A percentile compares a stretch with the other conserved stretches of the same genome.
phyloP scores from a whole-genome alignment of 2,113 vertebrate species.

The Scomber japonicus region DNA sequence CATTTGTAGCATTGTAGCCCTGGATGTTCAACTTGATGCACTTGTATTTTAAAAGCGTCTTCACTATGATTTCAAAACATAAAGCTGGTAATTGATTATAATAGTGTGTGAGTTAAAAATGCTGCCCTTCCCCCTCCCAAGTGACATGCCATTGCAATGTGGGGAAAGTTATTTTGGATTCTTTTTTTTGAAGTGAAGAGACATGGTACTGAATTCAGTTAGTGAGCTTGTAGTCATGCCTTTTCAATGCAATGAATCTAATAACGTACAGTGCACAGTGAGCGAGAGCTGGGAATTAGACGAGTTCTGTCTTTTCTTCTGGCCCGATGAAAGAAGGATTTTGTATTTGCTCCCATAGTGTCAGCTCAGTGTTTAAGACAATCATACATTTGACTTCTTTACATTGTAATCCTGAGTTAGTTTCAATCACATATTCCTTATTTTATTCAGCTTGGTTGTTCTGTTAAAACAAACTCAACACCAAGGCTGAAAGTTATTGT shows the following conservation, averaged over 20 bases:
- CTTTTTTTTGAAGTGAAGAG: neutral
- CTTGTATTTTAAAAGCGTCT: constrained; percentile 32
- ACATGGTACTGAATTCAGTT: neutral
- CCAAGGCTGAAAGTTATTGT: neutral
- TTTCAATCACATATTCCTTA: too few relatives aligned
- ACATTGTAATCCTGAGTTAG: neutral
- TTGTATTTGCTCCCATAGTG: neutral
- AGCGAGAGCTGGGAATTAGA: neutral
- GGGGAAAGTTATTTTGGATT: neutral
- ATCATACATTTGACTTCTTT: neutral
- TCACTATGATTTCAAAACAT: neutral
- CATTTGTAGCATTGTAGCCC: constrained; percentile 29
- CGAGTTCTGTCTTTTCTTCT: neutral
- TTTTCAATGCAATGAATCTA: constrained; percentile 2
- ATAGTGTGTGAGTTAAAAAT: neutral
- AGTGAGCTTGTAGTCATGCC: neutral
- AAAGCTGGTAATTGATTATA: neutral
- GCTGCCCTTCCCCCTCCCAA: neutral
- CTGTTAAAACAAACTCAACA: neutral
- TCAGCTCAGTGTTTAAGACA: neutral
- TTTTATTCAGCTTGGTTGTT: neutral
- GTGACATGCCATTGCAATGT: neutral
- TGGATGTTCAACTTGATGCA: constrained; percentile 13
- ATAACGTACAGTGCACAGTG: neutral
- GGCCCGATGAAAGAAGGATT: neutral